These are phyloP conservation scores for Cuniculus paca DNA, from an alignment of 2,797 vertebrate species.

Conservation along the genomic window DNA sequence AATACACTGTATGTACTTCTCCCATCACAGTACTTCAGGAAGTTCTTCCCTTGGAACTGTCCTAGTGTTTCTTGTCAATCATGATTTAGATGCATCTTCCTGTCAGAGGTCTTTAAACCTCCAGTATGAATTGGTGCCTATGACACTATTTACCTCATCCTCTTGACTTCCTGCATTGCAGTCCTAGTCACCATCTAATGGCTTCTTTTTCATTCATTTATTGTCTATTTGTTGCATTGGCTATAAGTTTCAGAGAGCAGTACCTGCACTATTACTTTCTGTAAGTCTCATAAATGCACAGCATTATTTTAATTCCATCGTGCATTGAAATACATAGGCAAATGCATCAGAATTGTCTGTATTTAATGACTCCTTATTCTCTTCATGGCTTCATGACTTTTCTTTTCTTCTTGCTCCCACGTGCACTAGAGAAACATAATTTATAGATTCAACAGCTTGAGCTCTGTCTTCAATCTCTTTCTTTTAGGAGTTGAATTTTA, in stretches of 20 bases:
- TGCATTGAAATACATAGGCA: neutral
- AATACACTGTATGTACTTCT: neutral
- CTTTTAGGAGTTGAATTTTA: neutral
- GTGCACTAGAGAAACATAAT: neutral
- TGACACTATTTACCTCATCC: neutral
- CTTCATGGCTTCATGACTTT: neutral
- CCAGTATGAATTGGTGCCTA: neutral
- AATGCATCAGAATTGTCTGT: neutral
- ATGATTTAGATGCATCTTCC: neutral
- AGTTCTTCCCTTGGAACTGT: neutral
- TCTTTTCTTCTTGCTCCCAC: neutral
- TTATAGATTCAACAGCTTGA: neutral
- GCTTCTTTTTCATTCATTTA: neutral
- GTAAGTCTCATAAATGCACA: neutral
- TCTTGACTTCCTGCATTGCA: neutral
- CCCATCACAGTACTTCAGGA: neutral
- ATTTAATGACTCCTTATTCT: neutral
- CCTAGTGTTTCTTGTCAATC: neutral
- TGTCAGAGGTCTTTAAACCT: neutral
- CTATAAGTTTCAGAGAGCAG: neutral
- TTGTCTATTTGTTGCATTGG: neutral
- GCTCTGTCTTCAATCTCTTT: neutral
- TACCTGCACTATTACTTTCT: neutral
- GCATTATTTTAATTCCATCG: neutral
- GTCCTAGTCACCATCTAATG: neutral